Conservation (phyloP, 2,797 vertebrate genomes). For the Coluber constrictor region DNA sequence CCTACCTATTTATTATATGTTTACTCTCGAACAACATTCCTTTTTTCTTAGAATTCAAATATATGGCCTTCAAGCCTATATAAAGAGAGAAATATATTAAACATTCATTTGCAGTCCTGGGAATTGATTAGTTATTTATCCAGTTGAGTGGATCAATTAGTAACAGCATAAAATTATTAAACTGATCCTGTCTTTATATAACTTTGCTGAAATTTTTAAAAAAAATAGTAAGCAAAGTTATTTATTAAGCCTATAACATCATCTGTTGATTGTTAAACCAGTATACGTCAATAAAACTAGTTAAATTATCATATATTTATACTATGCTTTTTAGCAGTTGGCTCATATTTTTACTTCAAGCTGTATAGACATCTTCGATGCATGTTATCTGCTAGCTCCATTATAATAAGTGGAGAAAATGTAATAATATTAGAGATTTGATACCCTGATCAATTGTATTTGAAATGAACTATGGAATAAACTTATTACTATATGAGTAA, state of each 20-base stretch:
- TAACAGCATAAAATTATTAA: neutral
- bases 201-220: neutral
- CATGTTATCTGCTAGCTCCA: neutral
- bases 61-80: slow-evolving; percentile 71
- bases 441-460: neutral
- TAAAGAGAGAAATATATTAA: neutral
- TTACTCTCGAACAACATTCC: slow-evolving; percentile 62
- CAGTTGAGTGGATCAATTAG: neutral
- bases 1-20: slow-evolving; percentile 77
- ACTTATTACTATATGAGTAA: neutral
- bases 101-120: neutral
- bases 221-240: neutral
- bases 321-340: neutral
- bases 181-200: neutral
- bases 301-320: neutral
- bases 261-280: neutral
- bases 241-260: neutral
- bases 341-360: neutral
- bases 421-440: neutral
- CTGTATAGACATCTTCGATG: neutral
- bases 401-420: too few species aligned
- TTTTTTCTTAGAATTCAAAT: slow-evolving; percentile 69
- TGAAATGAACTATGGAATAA: neutral
- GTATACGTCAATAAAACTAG: neutral
- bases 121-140: neutral